These are phyloP conservation scores for Metacarcinus magister DNA, from an alignment of 2,888 invertebrate genomes.

Conservation along the genomic window DNA sequence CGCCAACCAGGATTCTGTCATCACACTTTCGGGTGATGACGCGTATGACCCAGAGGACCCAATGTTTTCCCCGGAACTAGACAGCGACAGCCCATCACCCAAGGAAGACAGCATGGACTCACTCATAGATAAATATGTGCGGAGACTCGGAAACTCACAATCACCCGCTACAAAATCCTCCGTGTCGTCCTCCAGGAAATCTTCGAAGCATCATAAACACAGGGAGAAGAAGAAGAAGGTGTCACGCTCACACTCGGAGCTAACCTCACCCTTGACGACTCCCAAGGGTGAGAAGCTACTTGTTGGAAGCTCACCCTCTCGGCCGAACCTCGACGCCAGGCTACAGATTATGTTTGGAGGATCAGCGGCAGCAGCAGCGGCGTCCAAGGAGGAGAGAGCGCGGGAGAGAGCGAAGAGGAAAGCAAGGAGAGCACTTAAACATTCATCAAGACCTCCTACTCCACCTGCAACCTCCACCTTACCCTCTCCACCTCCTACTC, in stretches of 20 bases:
- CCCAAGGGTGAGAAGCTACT: neutral
- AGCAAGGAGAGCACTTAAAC: neutral
- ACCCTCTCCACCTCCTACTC: neutral
- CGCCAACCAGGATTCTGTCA: neutral
- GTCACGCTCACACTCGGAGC: neutral
- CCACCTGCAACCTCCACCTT: neutral
- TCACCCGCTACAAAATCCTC: neutral
- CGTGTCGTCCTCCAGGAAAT: neutral
- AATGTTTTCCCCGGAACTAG: constrained; percentile 63
- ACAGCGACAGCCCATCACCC: constrained; percentile 53
- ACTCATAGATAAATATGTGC: constrained; percentile 66
- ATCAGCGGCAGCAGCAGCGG: neutral
- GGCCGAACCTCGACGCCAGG: constrained; percentile 66
- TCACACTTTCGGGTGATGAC: constrained; percentile 47
- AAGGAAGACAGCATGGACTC: constrained; percentile 56
- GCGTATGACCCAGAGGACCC: constrained; percentile 73
- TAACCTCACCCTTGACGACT: no score
- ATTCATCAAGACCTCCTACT: neutral
- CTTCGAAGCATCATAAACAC: neutral
- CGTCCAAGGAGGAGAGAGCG: neutral
- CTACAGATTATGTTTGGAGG: constrained; percentile 70
- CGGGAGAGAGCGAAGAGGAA: constrained; percentile 43
- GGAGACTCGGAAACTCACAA: neutral
- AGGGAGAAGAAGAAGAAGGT: constrained; percentile 18
- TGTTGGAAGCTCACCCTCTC: constrained; percentile 56